Evolutionary conservation across 2,888 invertebrate genomes (phyloP).

Genomic region (Megaustenia siamemsis): DNA sequence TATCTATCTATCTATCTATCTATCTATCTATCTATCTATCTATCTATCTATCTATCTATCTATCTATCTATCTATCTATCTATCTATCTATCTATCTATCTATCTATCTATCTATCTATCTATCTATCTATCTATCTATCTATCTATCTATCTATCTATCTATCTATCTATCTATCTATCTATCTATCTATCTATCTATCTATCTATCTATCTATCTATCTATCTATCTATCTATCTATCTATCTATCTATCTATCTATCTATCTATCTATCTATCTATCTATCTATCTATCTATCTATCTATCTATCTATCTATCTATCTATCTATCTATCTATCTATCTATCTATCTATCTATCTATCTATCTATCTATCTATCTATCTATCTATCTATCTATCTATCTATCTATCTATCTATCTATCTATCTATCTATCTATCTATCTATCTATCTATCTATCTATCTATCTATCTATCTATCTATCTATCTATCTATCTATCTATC

Average conservation of each 20-base stretch:
- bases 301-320: background rate
- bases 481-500: background rate
- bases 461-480: background rate
- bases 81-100: too few relatives aligned
- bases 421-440: background rate
- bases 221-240: too few relatives aligned
- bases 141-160: background rate
- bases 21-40: too few relatives aligned
- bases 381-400: background rate
- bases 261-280: background rate
- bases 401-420: background rate
- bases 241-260: background rate
- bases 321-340: background rate
- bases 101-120: background rate
- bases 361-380: background rate
- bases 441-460: background rate
- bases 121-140: background rate
- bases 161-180: background rate
- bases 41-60: too few relatives aligned
- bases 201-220: background rate
- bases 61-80: too few relatives aligned
- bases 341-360: background rate
- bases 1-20: too few relatives aligned
- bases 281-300: background rate
- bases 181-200: too few relatives aligned